Conservation (phyloP, 2,113 vertebrate species). For the Guaruba guarouba region DNA sequence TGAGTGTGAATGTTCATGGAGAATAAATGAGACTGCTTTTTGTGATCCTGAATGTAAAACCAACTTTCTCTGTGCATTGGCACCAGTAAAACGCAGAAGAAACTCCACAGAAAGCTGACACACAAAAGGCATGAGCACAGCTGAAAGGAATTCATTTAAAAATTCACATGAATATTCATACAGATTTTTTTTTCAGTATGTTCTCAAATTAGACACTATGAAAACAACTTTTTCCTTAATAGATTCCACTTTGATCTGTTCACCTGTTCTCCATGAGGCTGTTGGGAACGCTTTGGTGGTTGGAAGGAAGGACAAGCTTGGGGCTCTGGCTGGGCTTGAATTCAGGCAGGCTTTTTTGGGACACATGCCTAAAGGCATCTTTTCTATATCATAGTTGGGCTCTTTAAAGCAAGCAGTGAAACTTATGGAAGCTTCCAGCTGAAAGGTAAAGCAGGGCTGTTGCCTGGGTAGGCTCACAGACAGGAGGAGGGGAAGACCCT, state of each 20-base stretch:
- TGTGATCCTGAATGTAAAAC: constrained; percentile 37
- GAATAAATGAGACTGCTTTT: constrained; percentile 48
- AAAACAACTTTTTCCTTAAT: neutral
- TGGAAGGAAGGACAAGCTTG: neutral
- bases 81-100: neutral
- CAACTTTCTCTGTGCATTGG: constrained; percentile 10
- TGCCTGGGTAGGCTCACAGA: neutral
- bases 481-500: neutral
- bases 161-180: constrained; percentile 56
- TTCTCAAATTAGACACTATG: neutral
- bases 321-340: neutral
- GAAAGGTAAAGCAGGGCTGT: neutral
- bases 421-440: neutral
- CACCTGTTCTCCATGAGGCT: neutral
- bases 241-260: neutral
- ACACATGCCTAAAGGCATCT: neutral
- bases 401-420: neutral
- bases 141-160: constrained; percentile 40
- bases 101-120: constrained; percentile 33
- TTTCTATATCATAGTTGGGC: rapidly evolving
- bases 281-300: neutral
- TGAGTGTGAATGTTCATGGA: constrained; percentile 32
- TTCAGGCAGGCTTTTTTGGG: neutral
- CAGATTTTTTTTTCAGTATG: neutral
- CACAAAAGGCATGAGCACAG: constrained; percentile 38